Evolutionary conservation across 2,797 vertebrate genomes (phyloP).

Genomic region (Petrocephalus sullivani): DNA sequence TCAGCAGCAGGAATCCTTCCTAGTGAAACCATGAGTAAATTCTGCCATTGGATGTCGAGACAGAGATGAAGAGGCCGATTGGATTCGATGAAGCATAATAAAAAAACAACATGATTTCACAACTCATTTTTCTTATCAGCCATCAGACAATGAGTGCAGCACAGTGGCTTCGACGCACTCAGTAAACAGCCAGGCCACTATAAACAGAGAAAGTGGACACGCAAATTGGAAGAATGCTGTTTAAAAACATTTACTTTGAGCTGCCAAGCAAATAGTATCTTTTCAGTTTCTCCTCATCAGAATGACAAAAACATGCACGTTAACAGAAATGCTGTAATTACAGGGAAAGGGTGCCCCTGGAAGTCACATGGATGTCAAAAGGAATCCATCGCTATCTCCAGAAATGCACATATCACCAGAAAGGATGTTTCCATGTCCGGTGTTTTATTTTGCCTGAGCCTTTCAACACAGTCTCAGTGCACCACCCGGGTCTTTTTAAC

Average conservation of each 20-base stretch:
- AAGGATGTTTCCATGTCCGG: neutral
- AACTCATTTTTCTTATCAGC: constrained; percentile 1
- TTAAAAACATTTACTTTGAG: constrained; percentile 60
- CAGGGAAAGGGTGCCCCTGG: neutral
- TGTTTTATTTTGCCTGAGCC: neutral
- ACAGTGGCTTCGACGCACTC: neutral
- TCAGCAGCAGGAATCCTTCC: neutral
- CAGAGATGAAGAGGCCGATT: neutral
- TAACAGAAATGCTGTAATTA: constrained; percentile 2
- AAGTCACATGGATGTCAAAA: neutral
- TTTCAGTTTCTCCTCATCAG: constrained; percentile 43
- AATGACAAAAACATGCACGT: constrained; percentile 18
- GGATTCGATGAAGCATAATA: neutral
- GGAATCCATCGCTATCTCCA: neutral
- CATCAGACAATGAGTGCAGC: neutral
- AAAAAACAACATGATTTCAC: constrained; percentile 13
- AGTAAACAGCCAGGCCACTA: constrained; percentile 19
- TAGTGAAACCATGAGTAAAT: neutral
- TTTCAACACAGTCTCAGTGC: neutral
- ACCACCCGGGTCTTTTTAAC: no score
- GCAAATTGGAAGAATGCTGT: constrained; percentile 49
- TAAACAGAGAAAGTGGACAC: constrained; percentile 30
- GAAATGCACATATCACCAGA: neutral
- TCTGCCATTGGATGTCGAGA: neutral
- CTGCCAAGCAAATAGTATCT: constrained; percentile 57